Evolutionary conservation across 2,797 vertebrate species (phyloP).

Genomic region (Pangasius sanitwongsei): DNA sequence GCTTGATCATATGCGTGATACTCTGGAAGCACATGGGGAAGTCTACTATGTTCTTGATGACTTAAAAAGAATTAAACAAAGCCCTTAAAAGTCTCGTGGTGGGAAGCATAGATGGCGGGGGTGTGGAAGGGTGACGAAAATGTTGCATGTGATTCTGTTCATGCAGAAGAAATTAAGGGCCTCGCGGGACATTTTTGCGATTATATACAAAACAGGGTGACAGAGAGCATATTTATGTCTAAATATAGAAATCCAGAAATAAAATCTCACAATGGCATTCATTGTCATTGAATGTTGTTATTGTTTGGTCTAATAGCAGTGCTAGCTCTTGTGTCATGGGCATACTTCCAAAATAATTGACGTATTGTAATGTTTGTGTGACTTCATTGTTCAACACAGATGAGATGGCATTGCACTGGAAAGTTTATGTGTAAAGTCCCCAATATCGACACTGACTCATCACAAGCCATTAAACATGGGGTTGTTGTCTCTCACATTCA

Average conservation of each 20-base stretch:
- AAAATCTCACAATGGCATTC: background rate
- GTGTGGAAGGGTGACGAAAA: background rate
- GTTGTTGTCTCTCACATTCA: conserved; percentile 26
- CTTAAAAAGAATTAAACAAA: conserved; percentile 66
- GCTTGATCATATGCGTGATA: conserved; percentile 68
- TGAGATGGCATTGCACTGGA: background rate
- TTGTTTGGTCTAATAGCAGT: background rate
- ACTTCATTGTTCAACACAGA: background rate
- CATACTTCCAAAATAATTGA: background rate
- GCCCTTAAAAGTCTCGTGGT: background rate
- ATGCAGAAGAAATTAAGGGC: conserved; percentile 17
- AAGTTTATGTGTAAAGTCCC: background rate
- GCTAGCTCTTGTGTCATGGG: background rate
- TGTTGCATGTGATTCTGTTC: conserved; percentile 42
- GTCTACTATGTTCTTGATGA: conserved; percentile 66
- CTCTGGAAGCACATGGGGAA: conserved; percentile 50
- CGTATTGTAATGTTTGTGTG: conserved; percentile 15
- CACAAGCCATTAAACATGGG: background rate
- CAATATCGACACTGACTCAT: background rate
- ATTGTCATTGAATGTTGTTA: background rate
- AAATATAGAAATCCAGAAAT: conserved; percentile 41
- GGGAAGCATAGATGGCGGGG: conserved; percentile 3
- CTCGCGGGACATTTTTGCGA: conserved; percentile 6
- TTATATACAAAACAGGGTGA: background rate
- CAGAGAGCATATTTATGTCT: conserved; percentile 22